Evolutionary conservation across 2,888 invertebrate species (phyloP).

Genomic region (Drosophila diplacantha): DNA sequence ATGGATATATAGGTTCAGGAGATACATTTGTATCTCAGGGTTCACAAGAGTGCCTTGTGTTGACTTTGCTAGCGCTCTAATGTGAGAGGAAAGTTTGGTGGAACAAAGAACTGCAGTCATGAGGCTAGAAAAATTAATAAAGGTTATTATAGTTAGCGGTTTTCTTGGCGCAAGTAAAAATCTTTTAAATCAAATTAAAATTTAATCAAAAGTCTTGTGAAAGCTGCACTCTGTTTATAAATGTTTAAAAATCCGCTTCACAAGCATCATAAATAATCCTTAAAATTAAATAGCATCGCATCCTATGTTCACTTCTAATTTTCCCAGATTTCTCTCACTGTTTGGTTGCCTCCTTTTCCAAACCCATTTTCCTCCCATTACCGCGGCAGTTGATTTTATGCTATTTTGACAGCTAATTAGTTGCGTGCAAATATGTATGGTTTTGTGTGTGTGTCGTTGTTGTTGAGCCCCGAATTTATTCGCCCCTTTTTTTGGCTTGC

Average conservation of each 20-base stretch:
- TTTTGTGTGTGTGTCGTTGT: constrained; percentile 5
- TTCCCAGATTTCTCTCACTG: constrained; percentile 32
- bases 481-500: constrained; percentile 15
- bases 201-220: neutral
- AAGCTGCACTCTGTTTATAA: too few species aligned
- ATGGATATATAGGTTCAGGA: constrained; percentile 8
- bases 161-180: neutral
- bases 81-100: constrained; percentile 33
- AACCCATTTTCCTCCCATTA: constrained; percentile 19
- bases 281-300: neutral
- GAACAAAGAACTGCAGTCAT: neutral
- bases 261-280: neutral
- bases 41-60: neutral
- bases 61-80: constrained; percentile 37
- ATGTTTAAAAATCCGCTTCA: neutral
- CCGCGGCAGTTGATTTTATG: constrained; percentile 59
- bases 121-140: neutral
- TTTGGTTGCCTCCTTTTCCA: constrained; percentile 5
- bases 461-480: constrained; percentile 30
- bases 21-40: constrained; percentile 24
- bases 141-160: neutral
- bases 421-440: constrained; percentile 51
- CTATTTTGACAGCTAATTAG: constrained; percentile 75
- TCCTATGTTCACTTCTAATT: neutral
- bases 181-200: too few species aligned